A percentile compares a stretch with the other conserved stretches of the same genome.
phyloP scores from a whole-genome alignment of 2,797 vertebrate genomes.

The Thalassophryne amazonica region DNA sequence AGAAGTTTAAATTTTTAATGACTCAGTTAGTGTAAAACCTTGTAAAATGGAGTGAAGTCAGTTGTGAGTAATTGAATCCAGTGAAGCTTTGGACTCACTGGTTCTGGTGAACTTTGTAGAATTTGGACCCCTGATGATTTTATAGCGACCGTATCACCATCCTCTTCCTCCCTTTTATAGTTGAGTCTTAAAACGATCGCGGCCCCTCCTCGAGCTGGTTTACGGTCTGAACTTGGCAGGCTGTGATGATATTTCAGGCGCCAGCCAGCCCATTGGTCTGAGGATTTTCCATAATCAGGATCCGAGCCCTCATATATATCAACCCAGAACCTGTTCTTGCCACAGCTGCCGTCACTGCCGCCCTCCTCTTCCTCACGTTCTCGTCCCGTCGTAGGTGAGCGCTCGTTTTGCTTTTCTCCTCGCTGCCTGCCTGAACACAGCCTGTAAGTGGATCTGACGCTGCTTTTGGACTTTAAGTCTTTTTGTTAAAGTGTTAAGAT shows the following conservation, averaged over 20 bases:
- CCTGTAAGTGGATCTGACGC: background rate
- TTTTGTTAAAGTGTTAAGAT: conserved; percentile 10
- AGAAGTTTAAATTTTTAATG: no score
- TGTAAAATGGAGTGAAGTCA: no score
- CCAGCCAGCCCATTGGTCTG: conserved; percentile 69
- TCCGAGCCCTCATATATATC: conserved; percentile 58
- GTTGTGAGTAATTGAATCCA: no score
- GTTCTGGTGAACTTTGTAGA: no score
- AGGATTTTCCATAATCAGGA: conserved; percentile 78
- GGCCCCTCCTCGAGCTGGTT: conserved; percentile 57
- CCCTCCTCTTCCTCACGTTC: conserved; percentile 35
- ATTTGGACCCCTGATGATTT: conserved; percentile 13
- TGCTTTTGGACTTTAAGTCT: conserved; percentile 1
- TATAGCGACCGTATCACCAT: conserved; percentile 1
- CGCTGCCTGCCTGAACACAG: background rate
- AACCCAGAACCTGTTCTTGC: conserved; percentile 15
- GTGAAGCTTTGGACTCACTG: no score
- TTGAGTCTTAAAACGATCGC: conserved; percentile 28
- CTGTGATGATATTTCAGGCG: conserved; percentile 71
- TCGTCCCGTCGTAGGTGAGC: conserved; percentile 58
- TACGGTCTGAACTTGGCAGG: conserved; percentile 23
- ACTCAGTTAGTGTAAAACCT: no score
- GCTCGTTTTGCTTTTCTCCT: conserved; percentile 5
- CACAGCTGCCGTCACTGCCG: conserved; percentile 29
- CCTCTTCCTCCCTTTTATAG: conserved; percentile 46